Percentiles rank a stretch among this genome's conserved stretches.
phyloP scores from a whole-genome alignment of 1,140 invertebrate genomes.

The Aphelenchoides besseyi region DNA sequence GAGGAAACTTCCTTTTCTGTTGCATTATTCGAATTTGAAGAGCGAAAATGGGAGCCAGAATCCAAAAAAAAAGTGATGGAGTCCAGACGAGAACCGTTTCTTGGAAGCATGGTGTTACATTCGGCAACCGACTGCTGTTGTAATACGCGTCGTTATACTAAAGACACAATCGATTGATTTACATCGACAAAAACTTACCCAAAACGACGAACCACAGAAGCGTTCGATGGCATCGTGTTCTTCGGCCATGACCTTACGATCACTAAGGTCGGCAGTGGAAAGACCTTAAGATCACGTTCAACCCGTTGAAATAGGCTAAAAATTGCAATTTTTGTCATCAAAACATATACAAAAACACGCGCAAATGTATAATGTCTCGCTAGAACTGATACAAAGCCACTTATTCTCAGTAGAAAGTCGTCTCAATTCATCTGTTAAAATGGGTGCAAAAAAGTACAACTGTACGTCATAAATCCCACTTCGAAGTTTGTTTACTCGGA shows the following conservation, averaged over 20 bases:
- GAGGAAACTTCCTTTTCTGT: conserved; percentile 18
- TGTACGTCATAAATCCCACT: too few species aligned
- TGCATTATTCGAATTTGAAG: conserved; percentile 44
- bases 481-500: too few species aligned
- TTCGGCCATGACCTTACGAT: not conserved
- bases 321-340: too few species aligned
- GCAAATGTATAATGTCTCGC: too few species aligned
- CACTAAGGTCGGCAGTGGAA: not conserved
- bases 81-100: conserved; percentile 57
- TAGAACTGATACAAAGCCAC: too few species aligned
- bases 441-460: too few species aligned
- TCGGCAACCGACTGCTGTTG: conserved; percentile 31
- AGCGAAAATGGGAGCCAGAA: conserved; percentile 53
- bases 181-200: conserved; percentile 1
- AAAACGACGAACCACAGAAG: conserved; percentile 15
- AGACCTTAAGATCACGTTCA: too few species aligned
- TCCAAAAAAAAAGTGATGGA: conserved; percentile 49
- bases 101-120: conserved; percentile 55
- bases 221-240: conserved; percentile 3
- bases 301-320: too few species aligned
- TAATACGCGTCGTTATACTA: conserved; percentile 4
- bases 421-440: too few species aligned
- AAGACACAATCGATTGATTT: not conserved
- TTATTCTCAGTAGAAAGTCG: too few species aligned
- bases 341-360: too few species aligned